phyloP scores from a whole-genome alignment of 2,797 vertebrate genomes.

The Triplophysa bombifrons region DNA sequence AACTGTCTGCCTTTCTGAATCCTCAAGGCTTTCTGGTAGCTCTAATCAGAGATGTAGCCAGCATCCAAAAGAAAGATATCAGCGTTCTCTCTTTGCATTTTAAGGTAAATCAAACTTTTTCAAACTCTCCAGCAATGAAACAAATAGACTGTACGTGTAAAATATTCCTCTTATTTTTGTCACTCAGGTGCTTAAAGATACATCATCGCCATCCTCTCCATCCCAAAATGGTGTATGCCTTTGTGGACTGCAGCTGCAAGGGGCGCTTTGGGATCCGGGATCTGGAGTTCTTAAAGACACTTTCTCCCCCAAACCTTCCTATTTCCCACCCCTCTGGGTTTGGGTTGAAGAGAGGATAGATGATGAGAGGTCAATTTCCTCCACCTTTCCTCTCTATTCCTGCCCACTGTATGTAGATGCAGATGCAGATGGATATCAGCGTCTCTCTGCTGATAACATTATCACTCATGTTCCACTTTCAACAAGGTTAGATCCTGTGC shows the following conservation, averaged over 20 bases:
- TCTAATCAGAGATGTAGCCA: constrained; percentile 72
- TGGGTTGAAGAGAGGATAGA: constrained; percentile 48
- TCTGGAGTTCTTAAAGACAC: constrained; percentile 69
- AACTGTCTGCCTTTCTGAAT: constrained; percentile 77
- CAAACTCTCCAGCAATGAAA: no score
- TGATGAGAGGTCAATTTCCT: background rate
- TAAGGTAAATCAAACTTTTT: constrained; percentile 65
- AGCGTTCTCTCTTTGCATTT: constrained; percentile 65
- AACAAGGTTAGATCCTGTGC: constrained; percentile 62
- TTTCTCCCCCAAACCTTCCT: constrained; percentile 62
- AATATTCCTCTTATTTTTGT: background rate
- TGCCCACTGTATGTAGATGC: constrained; percentile 79
- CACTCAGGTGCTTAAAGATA: constrained; percentile 67
- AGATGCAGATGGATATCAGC: constrained; percentile 46
- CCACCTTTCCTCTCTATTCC: constrained; percentile 65
- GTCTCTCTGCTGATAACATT: constrained; percentile 63
- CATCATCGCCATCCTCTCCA: constrained; percentile 18
- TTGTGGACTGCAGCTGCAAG: constrained; percentile 78
- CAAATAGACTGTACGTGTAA: background rate
- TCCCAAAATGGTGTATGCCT: constrained; percentile 69
- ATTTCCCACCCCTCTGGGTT: constrained; percentile 75
- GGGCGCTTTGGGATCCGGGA: constrained; percentile 77
- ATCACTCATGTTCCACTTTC: constrained; percentile 68
- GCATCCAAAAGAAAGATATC: constrained; percentile 58
- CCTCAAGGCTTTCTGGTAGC: constrained; percentile 77